These are phyloP conservation scores for Sminthurides bifidus DNA, from an alignment of 1,140 invertebrate genomes.

Conservation along the genomic window DNA sequence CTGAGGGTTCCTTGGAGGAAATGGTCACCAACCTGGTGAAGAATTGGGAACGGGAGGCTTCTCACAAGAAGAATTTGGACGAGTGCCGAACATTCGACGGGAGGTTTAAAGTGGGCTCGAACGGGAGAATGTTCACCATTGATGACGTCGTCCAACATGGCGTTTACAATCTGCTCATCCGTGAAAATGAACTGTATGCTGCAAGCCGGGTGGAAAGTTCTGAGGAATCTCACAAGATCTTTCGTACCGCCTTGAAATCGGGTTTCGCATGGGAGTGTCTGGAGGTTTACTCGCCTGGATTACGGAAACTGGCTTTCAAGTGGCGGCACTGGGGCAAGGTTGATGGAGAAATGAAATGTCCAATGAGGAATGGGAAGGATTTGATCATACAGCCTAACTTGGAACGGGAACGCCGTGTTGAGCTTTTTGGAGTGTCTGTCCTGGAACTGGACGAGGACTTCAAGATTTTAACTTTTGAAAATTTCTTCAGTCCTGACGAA, in stretches of 20 bases:
- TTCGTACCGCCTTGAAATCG: constrained; percentile 4
- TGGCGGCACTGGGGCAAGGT: constrained; percentile 28
- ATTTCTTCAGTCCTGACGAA: constrained; percentile 16
- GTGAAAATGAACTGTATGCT: constrained; percentile 16
- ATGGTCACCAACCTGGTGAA: constrained; percentile 21
- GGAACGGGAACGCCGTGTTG: constrained; percentile 7
- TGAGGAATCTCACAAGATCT: constrained; percentile 12
- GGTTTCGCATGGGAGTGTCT: constrained; percentile 20
- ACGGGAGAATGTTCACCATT: background rate
- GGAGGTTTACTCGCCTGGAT: constrained; percentile 16
- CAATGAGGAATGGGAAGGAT: constrained; percentile 14
- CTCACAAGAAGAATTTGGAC: constrained; percentile 11
- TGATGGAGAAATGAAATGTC: constrained; percentile 8
- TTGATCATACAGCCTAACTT: constrained; percentile 1
- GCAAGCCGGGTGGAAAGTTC: background rate
- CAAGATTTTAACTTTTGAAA: constrained; percentile 15
- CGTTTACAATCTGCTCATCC: constrained; percentile 22
- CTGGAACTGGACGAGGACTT: constrained; percentile 10
- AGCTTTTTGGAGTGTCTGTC: constrained; percentile 2
- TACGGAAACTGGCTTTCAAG: constrained; percentile 22
- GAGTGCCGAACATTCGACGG: constrained; percentile 20
- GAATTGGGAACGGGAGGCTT: constrained; percentile 26
- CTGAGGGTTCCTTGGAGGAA: constrained; percentile 14
- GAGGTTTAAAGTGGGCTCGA: background rate
- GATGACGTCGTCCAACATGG: constrained; percentile 9